Percentiles rank a stretch among this genome's conserved stretches.
Evolutionary conservation across 2,113 vertebrate species (phyloP).

Genomic region (Chunga burmeisteri): DNA sequence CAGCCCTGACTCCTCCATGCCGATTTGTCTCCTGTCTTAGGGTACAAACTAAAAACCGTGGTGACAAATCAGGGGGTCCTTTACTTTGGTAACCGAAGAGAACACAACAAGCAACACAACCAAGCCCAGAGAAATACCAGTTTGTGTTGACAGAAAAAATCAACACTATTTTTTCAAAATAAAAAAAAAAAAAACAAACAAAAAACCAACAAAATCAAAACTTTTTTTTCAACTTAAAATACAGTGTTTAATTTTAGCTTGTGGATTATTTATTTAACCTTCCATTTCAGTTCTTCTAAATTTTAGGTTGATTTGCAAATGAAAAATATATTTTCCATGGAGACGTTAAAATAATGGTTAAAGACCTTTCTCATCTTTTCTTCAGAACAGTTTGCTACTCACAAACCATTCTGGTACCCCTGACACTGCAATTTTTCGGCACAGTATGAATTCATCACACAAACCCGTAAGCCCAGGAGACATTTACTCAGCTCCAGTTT

Average conservation of each 20-base stretch:
- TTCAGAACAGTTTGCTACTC: background rate
- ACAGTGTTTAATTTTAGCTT: background rate
- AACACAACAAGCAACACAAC: background rate
- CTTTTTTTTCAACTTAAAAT: background rate
- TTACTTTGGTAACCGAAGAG: background rate
- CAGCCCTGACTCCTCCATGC: background rate
- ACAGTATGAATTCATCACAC: background rate
- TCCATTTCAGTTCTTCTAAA: background rate
- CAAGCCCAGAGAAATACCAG: background rate
- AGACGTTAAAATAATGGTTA: background rate
- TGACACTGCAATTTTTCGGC: background rate
- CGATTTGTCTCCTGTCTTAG: fast-evolving
- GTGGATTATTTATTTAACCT: background rate
- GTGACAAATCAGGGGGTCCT: background rate
- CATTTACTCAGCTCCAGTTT: background rate
- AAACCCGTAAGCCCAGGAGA: background rate
- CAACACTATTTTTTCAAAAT: background rate
- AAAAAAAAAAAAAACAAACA: too few species aligned
- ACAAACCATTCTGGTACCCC: background rate
- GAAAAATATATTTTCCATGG: background rate
- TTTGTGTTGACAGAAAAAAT: background rate
- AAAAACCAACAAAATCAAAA: too few species aligned
- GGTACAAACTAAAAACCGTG: background rate
- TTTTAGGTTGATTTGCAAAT: constrained; percentile 4
- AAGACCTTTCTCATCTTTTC: background rate